Base-by-base conservation (phyloP, 2,113 vertebrate species). In the Harpagus bidentatus region DNA sequence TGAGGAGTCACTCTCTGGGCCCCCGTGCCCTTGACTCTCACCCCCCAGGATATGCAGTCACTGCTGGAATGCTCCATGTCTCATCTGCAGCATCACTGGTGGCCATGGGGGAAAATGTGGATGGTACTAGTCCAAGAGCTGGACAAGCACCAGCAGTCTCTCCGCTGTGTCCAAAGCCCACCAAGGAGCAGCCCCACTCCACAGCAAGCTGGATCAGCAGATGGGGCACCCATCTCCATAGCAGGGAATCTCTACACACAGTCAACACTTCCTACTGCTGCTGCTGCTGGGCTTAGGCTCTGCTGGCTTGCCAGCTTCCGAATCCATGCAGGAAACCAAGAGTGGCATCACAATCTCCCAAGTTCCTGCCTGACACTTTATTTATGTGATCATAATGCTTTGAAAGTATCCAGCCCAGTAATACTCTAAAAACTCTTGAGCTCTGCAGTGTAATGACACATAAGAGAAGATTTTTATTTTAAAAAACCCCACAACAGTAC, bases 171-270 rank as follows among this genome's bases (percentile, higher is more conserved):
- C 25, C 40, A 31, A 56, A 1, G 23, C 13, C 18, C 28, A 53
- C 26, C 13, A 86, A 26, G 38, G 17, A 45, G 16, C 25, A 65
- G 7, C 11, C 7, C 4, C 34, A 28, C 16, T n/a, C 16, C n/a
- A 48, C 31, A 31, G 5, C 29, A 81, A n/a, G 11, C 16, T 29
- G 40, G 29, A 10, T 63, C 29, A 55, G 48, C 13, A 63, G 16
- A 29, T 16, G 15, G 15, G 6, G 7, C n/a, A 72, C 7, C 29
- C 1, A 1, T 20, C 19, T 9, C 29, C 5, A 0, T 32, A 8
- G 11, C 31, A 18, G 32, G 20, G 47, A 31, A 10, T 34, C 21
- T 52, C 22, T 48, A 17, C 13, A 50, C n/a, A n/a, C 31, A 31
- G 3, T 40, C 0, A 0, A 2, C 48, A 9, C 16, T 48, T 48